Percentiles rank a stretch among this genome's conserved stretches.
Conservation (phyloP, 2,888 invertebrate genomes). For the Papilio protenor region DNA sequence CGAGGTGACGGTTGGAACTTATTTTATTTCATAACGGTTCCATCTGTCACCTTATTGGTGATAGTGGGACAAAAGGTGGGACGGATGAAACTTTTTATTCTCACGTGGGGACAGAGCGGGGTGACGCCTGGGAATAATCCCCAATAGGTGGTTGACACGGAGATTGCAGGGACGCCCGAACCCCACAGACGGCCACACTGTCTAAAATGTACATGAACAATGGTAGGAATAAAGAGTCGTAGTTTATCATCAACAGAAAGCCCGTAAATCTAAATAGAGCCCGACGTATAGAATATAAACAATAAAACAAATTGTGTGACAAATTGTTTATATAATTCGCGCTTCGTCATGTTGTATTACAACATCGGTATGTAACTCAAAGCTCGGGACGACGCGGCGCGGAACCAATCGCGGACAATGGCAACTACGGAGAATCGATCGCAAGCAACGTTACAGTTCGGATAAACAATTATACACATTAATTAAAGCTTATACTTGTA, state of each 20-base stretch:
- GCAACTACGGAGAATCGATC: conserved; percentile 18
- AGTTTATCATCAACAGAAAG: neutral
- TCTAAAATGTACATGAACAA: neutral
- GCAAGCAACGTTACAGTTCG: neutral
- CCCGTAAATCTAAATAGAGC: neutral
- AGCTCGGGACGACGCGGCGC: conserved; percentile 4
- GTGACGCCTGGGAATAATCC: no score
- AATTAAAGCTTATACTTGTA: neutral
- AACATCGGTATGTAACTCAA: conserved; percentile 21
- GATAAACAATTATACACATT: conserved; percentile 14
- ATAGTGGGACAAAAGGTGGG: no score
- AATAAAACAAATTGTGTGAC: neutral
- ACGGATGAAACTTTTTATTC: no score
- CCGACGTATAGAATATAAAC: conserved; percentile 42
- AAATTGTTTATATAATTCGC: conserved; percentile 20
- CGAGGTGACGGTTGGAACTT: no score
- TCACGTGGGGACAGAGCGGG: no score
- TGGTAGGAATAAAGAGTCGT: neutral
- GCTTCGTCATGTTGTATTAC: conserved; percentile 15
- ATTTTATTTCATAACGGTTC: no score
- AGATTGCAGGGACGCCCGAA: no score
- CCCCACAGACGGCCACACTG: no score
- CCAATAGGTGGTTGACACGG: no score
- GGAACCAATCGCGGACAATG: conserved; percentile 14
- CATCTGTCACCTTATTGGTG: no score